A percentile compares a stretch with the other conserved stretches of the same genome.
These are phyloP conservation scores for Periophthalmodon schlosseri DNA, from an alignment of 2,113 vertebrate genomes.

Conservation along the genomic window DNA sequence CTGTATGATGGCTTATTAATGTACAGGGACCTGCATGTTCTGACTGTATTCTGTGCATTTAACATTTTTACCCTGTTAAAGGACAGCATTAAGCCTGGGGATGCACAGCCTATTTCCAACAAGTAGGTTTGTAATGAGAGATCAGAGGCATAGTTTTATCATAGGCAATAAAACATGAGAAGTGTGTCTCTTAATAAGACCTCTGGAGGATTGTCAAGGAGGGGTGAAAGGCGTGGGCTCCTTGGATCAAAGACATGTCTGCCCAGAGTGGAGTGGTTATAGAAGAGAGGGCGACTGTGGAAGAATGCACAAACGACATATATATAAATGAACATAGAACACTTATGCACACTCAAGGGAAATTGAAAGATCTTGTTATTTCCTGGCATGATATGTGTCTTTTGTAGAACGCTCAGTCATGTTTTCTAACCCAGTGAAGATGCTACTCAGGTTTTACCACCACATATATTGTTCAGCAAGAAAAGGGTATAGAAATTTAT, in stretches of 20 bases:
- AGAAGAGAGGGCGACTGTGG: constrained; percentile 3
- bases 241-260: constrained; percentile 67
- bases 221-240: constrained; percentile 58
- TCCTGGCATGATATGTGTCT: background rate
- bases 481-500: background rate
- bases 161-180: constrained; percentile 77
- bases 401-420: background rate
- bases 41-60: constrained; percentile 57
- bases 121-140: constrained; percentile 71
- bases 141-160: constrained; percentile 75
- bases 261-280: constrained; percentile 37
- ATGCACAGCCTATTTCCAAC: constrained; percentile 69
- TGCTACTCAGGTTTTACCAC: no score
- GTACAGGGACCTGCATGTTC: constrained; percentile 51
- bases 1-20: constrained; percentile 66
- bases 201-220: constrained; percentile 63
- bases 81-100: constrained; percentile 64
- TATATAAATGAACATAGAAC: no score
- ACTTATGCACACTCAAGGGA: background rate
- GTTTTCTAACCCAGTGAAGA: no score
- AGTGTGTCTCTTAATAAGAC: constrained; percentile 78
- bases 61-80: constrained; percentile 68
- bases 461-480: no score
- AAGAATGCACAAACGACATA: background rate
- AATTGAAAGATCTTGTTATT: background rate